Base-by-base conservation (phyloP, 2,113 vertebrate species). In the Salvelinus namaycush region DNA sequence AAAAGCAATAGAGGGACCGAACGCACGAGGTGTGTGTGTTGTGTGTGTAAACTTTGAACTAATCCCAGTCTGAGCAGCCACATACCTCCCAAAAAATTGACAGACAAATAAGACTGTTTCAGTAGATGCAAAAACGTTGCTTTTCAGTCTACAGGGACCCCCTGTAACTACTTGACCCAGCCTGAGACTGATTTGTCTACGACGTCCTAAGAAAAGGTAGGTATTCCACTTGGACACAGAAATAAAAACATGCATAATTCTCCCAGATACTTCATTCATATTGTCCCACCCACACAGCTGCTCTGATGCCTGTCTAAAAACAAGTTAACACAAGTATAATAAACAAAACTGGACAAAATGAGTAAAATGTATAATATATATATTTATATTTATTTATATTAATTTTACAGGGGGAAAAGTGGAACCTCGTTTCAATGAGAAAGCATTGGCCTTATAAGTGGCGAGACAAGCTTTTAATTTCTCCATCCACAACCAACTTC, bases 131-230 rank as follows among this genome's bases (percentile, higher is more conserved):
- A 91, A 85, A 74, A 83, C 31, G 69, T 80, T 70, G 76, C 78
- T 87, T 89, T 87, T 84, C 82, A 87, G 88, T 88, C 89, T 77
- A 26, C 89, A 87, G 91, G 87, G 80, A 78, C 82, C 76, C 39
- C 88, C 89, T 79, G 78, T 87, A 85, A 88, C 86, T 29, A 87
- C 89, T 86, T 85, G 86, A 91, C 91, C 90, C 89, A 84, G 90
- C 87, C 90, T 89, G 88, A 90, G 88, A 91, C 92, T 93, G 93
- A 93, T 93, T 93, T 94, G 93, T 94, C 92, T 93, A 90, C 82
- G 87, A 90, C 89, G 89, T 91, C 87, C 88, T 88, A 89, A 91
- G 87, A 75, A 89, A 92, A 85, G 74, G 78, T 78, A 84, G 78
- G 72, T 84, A 87, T 84, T 84, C 90, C 87, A 88, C 88, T 89